Evolutionary conservation across 2,797 vertebrate species (phyloP), one percentile per base, ranked within the genome.

Genomic region (Aplochiton taeniatus): DNA sequence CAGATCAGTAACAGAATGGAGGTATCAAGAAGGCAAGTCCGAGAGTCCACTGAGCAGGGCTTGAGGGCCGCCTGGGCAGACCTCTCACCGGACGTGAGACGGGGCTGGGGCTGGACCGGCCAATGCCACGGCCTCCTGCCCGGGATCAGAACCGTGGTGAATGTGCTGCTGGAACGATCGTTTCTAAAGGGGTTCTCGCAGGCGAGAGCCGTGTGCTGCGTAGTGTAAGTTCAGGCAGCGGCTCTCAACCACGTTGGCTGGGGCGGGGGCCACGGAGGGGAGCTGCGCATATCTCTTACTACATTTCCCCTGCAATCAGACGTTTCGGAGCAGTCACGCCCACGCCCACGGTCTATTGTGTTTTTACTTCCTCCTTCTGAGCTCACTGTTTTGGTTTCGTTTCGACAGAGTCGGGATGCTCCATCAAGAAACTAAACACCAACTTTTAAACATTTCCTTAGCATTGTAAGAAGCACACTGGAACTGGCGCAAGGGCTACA

Each of bases 1-100:
- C 86, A 78, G 81, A 83, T 90, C 79, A 84, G 83, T 83, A 83
- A 87, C 86, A 83, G 20, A 66, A 88, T 83, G 72, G 86, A 87
- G 85, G 84, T 88, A 88, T 89, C 76, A 73, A 86, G 84, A 91
- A 90, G 87, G 90, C 88, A 78, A 90, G 89, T 79, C 70, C 6
- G 65, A 77, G 64, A 70, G 87, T 78, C 89, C 84, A 83, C 83
- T 69, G 79, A 86, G 83, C 79, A 80, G 82, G 85, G 78, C 78
- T 61, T 68, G 78, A 79, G 69, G 83, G 89, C 81, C 80, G 79
- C 79, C 79, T 31, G 2, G 31, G 31, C 31, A 31, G 31, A 31
- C 2, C 31, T 31, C 31, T 31, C 31, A 31, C 31, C 3, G 31
- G 6, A 31, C 31, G 6, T 6, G 31, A 31, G 31, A 31, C 31